Evolutionary conservation across 2,888 invertebrate species (phyloP).

Genomic region (Nomada ferruginata): DNA sequence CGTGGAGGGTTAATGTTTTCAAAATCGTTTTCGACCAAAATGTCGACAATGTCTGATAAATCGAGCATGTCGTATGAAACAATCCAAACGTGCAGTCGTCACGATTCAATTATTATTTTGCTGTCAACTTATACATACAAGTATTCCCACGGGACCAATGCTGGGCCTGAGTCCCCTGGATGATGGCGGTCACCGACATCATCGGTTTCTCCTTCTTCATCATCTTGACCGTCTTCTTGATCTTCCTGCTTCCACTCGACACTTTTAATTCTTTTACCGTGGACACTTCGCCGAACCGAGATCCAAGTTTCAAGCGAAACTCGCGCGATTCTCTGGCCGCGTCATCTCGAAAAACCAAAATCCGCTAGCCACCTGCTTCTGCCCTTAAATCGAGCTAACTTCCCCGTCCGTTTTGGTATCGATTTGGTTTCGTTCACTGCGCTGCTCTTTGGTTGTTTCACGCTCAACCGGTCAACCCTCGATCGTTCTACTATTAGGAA

Average conservation of each 20-base stretch:
- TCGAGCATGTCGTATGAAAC: neutral
- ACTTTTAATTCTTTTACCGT: slow-evolving; percentile 48
- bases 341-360: slow-evolving; percentile 58
- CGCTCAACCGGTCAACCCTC: slow-evolving; percentile 44
- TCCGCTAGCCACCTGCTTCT: slow-evolving; percentile 8
- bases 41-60: neutral
- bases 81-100: neutral
- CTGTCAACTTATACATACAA: slow-evolving; percentile 79
- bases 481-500: slow-evolving; percentile 34
- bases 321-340: slow-evolving; percentile 43
- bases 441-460: slow-evolving; percentile 66
- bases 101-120: neutral
- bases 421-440: slow-evolving; percentile 72
- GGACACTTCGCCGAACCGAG: slow-evolving; percentile 17
- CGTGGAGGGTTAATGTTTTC: too few species aligned
- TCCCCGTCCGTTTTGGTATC: slow-evolving; percentile 65
- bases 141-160: slow-evolving; percentile 88
- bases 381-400: slow-evolving; percentile 33
- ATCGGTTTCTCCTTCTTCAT: slow-evolving; percentile 95
- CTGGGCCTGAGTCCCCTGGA: slow-evolving; percentile 88
- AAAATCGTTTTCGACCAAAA: too few species aligned
- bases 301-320: slow-evolving; percentile 50
- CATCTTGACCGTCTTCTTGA: slow-evolving; percentile 84
- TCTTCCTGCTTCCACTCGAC: slow-evolving; percentile 63
- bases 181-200: slow-evolving; percentile 93